Base-by-base conservation (phyloP, 2,888 invertebrate species). In the Willowsia nigromaculata region DNA sequence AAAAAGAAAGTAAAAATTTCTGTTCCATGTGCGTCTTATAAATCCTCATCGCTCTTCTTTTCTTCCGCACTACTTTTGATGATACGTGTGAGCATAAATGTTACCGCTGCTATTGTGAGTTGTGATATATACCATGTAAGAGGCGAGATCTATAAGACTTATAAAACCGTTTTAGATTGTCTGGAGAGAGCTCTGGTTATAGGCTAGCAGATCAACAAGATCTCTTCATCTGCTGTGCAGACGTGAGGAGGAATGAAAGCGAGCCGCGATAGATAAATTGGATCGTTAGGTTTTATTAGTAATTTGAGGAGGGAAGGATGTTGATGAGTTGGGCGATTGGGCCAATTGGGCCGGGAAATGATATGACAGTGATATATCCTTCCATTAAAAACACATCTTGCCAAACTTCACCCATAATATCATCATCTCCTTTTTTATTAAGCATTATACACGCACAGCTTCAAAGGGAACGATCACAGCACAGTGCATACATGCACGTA, bases 351-450 rank as follows among this genome's bases (percentile, higher is more conserved):
- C 78, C 83, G 89, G 88, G 88, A 84, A 89, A 90, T 92, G 92
- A 92, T 92, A 92, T 92, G 92, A 92, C 92, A 92, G 92, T 92
- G 92, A 91, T 92, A 92, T 91, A 92, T 92, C 90, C 91, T 86
- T 91, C 92, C 91, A 92, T 92, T 92, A 92, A 92, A 92, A 90
- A 84, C 88, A 78, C 88, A 88, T 88, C 88, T 88, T 84, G 88
- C 84, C 88, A 88, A 87, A 87, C 84, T 30, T 88, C 83, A 65
- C 40, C 71, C 22, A 74, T 59, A 25, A 11, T 22, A 22, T 71
- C 40, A 50, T 76, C 47, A 47, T 30, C 76, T 68, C 68, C n/a
- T 5, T n/a, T 40, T 18, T n/a, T n/a, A 62, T 68, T 5, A 37
- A 7, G 6, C 15, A 40, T 40, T 40, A 40, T n/a, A n/a, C n/a